Base-by-base conservation (phyloP, 2,113 vertebrate genomes). In the Hucho hucho region DNA sequence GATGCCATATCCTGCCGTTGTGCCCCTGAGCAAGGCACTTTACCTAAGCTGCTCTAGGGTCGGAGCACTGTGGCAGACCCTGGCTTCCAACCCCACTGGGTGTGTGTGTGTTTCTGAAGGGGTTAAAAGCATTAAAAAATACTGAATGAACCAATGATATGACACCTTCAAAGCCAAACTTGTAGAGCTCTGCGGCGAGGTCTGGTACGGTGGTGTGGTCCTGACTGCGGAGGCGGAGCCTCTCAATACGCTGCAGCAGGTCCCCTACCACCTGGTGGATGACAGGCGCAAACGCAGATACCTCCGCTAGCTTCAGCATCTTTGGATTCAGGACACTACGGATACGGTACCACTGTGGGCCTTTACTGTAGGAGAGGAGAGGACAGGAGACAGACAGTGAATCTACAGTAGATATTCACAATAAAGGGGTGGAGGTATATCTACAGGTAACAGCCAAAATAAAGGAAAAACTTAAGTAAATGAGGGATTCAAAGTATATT, bases 101-200 rank as follows among this genome's bases (percentile, higher is more conserved):
- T 43, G 37, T 43, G 37, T 43, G 37, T 43, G 37, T 43, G 24
- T 13, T 24, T 12, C 18, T 29, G 66, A 18, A 32, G 28, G 32
- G 3, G 12, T 14, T 18, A 18, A 18, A 53, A 53, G 16, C 49
- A 18, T 18, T 11, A 18, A 9, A 53, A 5, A 14, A 18, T 5
- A 18, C 14, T 53, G 49, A 53, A 53, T 68, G 18, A 29, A 68
- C 26, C 24, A 16, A 25, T 65, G 24, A 2, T 28, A 20, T 11
- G 79, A 28, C 53, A 91, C 94, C 92, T 92, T 95, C 94, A 65
- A 95, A 94, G 73, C 92, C 93, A 7, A 94, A 95, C 86, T 90
- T 94, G 82, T 94, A 92, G 53, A 95, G 86, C 74, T 94, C 93
- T 0, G 83, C 26, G 0, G 91, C 59, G 7, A 95, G 9, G 13